Conservation (phyloP, 2,888 invertebrate species). For the Drosophila demipolita region DNA sequence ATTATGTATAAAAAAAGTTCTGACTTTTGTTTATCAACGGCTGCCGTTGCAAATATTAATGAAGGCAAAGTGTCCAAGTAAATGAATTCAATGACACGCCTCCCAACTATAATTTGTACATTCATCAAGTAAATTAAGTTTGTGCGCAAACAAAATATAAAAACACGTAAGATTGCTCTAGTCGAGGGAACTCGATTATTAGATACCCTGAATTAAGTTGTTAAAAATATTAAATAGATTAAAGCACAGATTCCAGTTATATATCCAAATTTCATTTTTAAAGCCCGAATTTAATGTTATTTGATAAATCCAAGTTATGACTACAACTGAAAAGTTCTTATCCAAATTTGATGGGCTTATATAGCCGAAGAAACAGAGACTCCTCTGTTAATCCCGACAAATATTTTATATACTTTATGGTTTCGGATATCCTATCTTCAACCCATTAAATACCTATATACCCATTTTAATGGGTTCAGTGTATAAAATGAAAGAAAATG, state of each 20-base stretch:
- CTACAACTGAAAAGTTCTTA: background rate
- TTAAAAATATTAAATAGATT: background rate
- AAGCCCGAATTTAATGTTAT: background rate
- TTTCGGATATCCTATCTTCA: background rate
- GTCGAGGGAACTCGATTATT: background rate
- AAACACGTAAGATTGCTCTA: background rate
- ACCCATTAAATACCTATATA: background rate
- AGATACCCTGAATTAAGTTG: background rate
- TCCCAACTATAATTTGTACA: constrained; percentile 39
- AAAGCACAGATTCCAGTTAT: background rate
- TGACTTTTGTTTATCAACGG: constrained; percentile 35
- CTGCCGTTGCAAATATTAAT: constrained; percentile 69
- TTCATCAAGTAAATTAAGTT: constrained; percentile 71
- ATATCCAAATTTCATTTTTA: background rate
- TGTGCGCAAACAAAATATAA: constrained; percentile 7
- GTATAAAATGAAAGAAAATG: background rate
- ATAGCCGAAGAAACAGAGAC: too few relatives aligned
- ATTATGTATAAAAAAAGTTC: constrained; percentile 41
- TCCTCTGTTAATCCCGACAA: background rate
- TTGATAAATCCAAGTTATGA: background rate
- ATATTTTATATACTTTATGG: background rate
- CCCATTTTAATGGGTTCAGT: background rate
- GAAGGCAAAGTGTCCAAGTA: constrained; percentile 61
- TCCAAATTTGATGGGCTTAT: background rate
- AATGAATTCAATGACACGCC: constrained; percentile 58